A percentile compares a stretch with the other conserved stretches of the same genome.
Evolutionary conservation across 1,140 invertebrate species (phyloP).

Genomic region (Notospermus geniculatus): DNA sequence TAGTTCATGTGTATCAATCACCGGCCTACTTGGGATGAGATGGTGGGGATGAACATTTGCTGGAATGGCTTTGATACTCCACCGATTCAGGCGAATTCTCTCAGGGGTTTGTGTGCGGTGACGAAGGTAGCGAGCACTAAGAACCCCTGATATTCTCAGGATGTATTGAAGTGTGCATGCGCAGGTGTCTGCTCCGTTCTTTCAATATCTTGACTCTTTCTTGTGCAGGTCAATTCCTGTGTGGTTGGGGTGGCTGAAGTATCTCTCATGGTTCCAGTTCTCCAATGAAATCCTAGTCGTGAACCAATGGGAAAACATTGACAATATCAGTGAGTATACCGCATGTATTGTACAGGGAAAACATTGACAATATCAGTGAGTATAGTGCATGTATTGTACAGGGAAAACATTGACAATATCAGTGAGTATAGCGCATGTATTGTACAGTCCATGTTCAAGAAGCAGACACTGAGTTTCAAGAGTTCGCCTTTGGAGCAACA

Average conservation of each 20-base stretch:
- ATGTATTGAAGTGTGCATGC: no score
- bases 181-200: no score
- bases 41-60: no score
- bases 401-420: not conserved
- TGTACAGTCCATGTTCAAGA: not conserved
- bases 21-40: no score
- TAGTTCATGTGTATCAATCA: no score
- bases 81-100: no score
- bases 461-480: not conserved
- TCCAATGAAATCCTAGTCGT: slow-evolving; percentile 90
- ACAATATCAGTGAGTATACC: slow-evolving; percentile 41
- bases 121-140: no score
- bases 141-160: no score
- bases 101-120: no score
- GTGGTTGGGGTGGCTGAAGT: slow-evolving; percentile 88
- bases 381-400: not conserved
- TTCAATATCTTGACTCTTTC: slow-evolving; percentile 1
- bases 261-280: slow-evolving; percentile 94
- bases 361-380: slow-evolving; percentile 1
- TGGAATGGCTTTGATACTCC: no score
- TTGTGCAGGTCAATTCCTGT: slow-evolving; percentile 64
- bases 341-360: slow-evolving; percentile 16
- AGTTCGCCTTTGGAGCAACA: no score
- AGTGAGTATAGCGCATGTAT: not conserved
- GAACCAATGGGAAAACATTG: slow-evolving; percentile 78